phyloP scores from a whole-genome alignment of 2,113 vertebrate species.

The Xenopus borealis region DNA sequence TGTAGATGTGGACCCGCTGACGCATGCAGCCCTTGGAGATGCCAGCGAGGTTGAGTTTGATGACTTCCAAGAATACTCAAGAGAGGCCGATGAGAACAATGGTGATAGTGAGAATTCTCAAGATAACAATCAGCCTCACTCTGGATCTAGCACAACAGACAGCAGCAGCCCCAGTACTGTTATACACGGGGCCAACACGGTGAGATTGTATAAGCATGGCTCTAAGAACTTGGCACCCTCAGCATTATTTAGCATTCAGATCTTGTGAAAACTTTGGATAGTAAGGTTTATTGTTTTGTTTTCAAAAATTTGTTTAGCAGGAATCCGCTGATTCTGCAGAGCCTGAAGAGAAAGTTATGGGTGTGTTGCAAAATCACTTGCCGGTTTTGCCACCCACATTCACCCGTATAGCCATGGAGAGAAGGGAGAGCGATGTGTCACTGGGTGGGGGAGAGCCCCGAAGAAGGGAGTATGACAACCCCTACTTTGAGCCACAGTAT shows the following conservation, averaged over 20 bases:
- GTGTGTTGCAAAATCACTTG: constrained; percentile 73
- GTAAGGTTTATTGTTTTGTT: too few species aligned
- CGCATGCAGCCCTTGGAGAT: constrained; percentile 90
- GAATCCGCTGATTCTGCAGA: constrained; percentile 78
- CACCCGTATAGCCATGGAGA: constrained; percentile 67
- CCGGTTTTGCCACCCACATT: constrained; percentile 58
- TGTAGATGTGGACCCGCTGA: constrained; percentile 85
- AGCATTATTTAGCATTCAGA: too few species aligned
- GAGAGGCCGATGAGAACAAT: constrained; percentile 66
- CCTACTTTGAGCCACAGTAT: constrained; percentile 90
- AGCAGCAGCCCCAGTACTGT: constrained; percentile 89
- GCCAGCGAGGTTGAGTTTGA: constrained; percentile 93
- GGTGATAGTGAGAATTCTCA: constrained; percentile 69
- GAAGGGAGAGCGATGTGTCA: constrained; percentile 56
- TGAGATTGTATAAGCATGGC: constrained; percentile 7
- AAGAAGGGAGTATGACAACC: constrained; percentile 84
- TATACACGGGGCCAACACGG: constrained; percentile 75
- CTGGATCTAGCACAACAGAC: constrained; percentile 82
- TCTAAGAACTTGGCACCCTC: too few species aligned
- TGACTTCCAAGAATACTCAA: constrained; percentile 81
- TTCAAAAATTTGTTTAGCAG: constrained; percentile 57
- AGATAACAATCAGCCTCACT: constrained; percentile 78
- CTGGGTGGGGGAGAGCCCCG: constrained; percentile 57
- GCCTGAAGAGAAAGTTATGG: constrained; percentile 68
- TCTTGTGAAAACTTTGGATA: too few species aligned